A percentile compares a stretch with the other conserved stretches of the same genome.
These are phyloP conservation scores for Gymnosoma rotundatum DNA, from an alignment of 2,888 invertebrate species.

Conservation along the genomic window DNA sequence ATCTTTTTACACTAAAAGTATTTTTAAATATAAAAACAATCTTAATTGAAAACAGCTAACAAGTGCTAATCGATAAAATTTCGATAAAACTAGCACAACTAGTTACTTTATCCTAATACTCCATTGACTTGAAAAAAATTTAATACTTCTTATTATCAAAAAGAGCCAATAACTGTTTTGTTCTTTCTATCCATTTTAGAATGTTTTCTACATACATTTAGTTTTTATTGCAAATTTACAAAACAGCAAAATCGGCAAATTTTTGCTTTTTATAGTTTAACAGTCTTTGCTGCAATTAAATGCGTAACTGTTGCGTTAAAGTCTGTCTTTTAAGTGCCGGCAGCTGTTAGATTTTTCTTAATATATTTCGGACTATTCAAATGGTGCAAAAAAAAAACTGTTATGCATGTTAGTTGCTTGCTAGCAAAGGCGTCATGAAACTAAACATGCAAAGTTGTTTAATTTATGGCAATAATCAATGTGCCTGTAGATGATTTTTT, in stretches of 20 bases:
- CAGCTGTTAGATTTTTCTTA: slow-evolving; percentile 19
- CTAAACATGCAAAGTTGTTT: slow-evolving; percentile 41
- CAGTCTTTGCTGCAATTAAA: slow-evolving; percentile 18
- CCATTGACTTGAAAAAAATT: too few relatives aligned
- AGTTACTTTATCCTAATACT: too few relatives aligned
- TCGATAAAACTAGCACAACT: too few relatives aligned
- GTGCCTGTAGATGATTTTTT: slow-evolving; percentile 30
- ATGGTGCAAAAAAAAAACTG: not conserved
- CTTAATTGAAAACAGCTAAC: too few relatives aligned
- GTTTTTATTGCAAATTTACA: not conserved
- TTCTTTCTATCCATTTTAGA: not conserved
- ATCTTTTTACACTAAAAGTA: too few relatives aligned
- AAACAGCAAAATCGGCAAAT: not conserved
- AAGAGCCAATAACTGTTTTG: slow-evolving; percentile 22
- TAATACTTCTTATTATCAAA: not conserved
- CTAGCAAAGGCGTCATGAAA: slow-evolving; percentile 18
- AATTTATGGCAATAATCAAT: slow-evolving; percentile 58
- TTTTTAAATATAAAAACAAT: too few relatives aligned
- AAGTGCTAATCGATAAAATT: too few relatives aligned
- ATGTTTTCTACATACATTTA: not conserved
- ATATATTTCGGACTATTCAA: slow-evolving; percentile 17
- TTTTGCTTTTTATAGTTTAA: not conserved
- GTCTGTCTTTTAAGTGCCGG: slow-evolving; percentile 14
- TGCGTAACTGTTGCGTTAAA: slow-evolving; percentile 58
- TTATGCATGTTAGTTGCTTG: slow-evolving; percentile 5